These are phyloP conservation scores for Labeo calbasu DNA, from an alignment of 2,797 vertebrate species.

Conservation along the genomic window DNA sequence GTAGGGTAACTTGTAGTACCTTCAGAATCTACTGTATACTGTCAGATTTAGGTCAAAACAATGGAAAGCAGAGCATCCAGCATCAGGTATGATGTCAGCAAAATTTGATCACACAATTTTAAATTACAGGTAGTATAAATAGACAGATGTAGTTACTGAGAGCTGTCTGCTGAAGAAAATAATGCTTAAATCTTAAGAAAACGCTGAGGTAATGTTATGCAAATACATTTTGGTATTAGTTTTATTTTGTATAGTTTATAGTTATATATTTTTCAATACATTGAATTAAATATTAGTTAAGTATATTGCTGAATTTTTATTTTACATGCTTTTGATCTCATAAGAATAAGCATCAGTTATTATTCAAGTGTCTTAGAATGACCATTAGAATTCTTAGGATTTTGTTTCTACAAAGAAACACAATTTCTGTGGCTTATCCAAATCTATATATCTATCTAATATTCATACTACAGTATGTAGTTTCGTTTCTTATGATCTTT, in stretches of 20 bases:
- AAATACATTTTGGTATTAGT: neutral
- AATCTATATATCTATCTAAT: no score
- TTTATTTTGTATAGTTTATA: neutral
- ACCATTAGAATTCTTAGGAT: no score
- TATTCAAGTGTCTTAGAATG: neutral
- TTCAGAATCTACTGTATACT: neutral
- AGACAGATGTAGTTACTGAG: neutral
- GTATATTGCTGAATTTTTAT: neutral
- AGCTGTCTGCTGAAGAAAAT: neutral
- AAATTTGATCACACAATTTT: neutral
- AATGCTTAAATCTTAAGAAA: neutral
- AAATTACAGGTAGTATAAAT: neutral
- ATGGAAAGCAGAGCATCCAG: neutral
- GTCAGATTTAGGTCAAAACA: neutral
- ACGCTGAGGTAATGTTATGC: neutral
- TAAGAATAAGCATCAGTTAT: neutral
- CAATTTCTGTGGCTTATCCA: no score
- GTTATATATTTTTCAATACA: neutral
- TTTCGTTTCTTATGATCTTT: no score
- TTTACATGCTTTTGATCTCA: neutral
- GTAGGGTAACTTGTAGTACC: neutral
- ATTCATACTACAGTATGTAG: no score
- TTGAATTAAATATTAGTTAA: neutral
- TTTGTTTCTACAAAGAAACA: no score
- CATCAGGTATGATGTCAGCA: neutral